These are phyloP conservation scores for Salvelinus namaycush DNA, from an alignment of 2,113 vertebrate species.

Conservation along the genomic window DNA sequence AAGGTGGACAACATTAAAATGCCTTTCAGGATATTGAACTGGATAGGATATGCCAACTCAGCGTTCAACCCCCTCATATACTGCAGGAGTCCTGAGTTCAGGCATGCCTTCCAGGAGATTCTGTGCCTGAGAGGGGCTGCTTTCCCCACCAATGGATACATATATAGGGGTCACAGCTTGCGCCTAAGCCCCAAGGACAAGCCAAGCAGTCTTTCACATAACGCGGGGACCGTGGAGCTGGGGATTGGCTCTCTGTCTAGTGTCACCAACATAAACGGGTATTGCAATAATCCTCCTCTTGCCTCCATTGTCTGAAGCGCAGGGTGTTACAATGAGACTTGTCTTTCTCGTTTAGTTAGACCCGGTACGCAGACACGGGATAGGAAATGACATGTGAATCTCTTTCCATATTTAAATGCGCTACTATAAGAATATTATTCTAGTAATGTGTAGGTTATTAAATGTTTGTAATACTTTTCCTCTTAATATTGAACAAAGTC, in stretches of 20 bases:
- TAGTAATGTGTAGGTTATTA: not conserved
- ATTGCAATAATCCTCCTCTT: not conserved
- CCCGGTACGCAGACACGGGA: not conserved
- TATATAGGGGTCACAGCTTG: conserved; percentile 72
- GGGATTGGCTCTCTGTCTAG: not conserved
- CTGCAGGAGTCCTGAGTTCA: conserved; percentile 93
- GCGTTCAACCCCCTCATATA: conserved; percentile 97
- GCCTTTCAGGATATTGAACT: conserved; percentile 87
- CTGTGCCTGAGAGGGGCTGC: conserved; percentile 76
- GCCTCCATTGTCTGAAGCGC: conserved; percentile 43
- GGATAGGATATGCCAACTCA: conserved; percentile 94
- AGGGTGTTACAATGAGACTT: conserved; percentile 1
- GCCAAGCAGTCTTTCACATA: conserved; percentile 53
- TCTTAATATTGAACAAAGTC: not conserved
- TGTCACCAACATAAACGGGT: not conserved
- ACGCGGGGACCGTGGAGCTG: not conserved
- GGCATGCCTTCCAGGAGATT: conserved; percentile 91
- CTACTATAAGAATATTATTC: conserved; percentile 3
- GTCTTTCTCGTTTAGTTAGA: not conserved
- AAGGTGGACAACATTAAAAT: conserved; percentile 72
- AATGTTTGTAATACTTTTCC: not conserved
- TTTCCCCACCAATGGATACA: conserved; percentile 69
- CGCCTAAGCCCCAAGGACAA: conserved; percentile 67
- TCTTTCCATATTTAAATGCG: not conserved
- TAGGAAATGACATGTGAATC: not conserved